Base-by-base conservation (phyloP, 2,888 invertebrate genomes). In the Amphipyra tragopoginis region DNA sequence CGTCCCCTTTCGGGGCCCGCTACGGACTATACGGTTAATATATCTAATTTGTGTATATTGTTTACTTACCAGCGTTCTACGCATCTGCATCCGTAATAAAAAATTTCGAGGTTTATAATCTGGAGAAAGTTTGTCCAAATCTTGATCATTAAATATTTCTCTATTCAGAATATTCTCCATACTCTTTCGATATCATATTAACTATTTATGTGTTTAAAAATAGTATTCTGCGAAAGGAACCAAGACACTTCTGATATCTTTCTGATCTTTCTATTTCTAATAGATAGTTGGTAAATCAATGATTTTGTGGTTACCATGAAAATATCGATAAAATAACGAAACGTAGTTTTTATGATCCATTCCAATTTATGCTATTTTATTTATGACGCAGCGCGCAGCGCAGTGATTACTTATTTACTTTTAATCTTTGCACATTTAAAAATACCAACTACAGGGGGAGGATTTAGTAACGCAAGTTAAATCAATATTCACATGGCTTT, bases 131-230 rank as follows among this genome's bases (percentile, higher is more conserved):
- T 87, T 87, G 15, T 68, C 59, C 45, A 91, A 76, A 63, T 87
- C 84, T 14, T 68, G 79, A 29, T 88, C 84, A 29, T 80, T 65
- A 66, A 90, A 90, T 68, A 90, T 90, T 57, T 91, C 84, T 80
- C 89, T 91, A 21, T 77, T 79, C 45, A 90, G 64, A 70, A 92
- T 77, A 67, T 90, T 84, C 69, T 92, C 90, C 90, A 92, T 90
- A 39, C 47, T 74, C 58, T 61, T 48, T 63, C 51, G 67, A 21
- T 76, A 59, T 39, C 72, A 65, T 71, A 76, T 40, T 72, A 54
- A 43, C 34, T 21, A 50, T 54, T 50, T 45, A 42, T 43, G 0
- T 39, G 1, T 29, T 8, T 10, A 21, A 15, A n/a, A n/a, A n/a
- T n/a, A n/a, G n/a, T n/a, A n/a, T n/a, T n/a, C n/a, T n/a, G n/a